Conservation (phyloP, 1,140 invertebrate genomes). For the Halictus rubicundus region DNA sequence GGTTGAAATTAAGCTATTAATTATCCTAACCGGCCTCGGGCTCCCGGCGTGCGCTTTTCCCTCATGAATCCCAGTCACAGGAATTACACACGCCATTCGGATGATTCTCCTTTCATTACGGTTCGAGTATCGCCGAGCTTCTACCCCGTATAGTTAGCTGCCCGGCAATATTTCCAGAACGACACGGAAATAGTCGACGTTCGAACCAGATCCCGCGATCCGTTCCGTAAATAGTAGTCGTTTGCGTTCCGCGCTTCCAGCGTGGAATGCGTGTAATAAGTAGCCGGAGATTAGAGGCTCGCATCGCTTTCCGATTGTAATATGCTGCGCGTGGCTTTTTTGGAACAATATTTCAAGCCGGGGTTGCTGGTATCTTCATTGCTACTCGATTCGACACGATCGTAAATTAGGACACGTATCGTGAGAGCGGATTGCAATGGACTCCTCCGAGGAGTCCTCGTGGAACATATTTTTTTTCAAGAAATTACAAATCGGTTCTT, state of each 20-base stretch:
- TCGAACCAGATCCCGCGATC: constrained; percentile 15
- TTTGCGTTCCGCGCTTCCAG: neutral
- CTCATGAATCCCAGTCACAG: constrained; percentile 37
- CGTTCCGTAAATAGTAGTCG: constrained; percentile 5
- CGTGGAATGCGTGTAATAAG: neutral
- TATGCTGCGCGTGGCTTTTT: no score
- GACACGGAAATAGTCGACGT: neutral
- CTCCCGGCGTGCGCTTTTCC: constrained; percentile 42
- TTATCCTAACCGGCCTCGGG: constrained; percentile 65
- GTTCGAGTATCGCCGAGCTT: neutral
- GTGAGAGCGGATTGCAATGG: no score
- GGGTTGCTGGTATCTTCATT: no score
- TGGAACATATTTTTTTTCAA: no score
- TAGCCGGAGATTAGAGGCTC: neutral
- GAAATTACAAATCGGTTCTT: no score
- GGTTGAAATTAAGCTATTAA: constrained; percentile 78
- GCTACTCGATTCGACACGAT: no score
- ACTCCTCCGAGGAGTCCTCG: no score
- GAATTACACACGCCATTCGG: constrained; percentile 30
- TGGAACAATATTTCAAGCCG: no score
- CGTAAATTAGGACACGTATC: no score
- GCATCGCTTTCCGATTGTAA: no score
- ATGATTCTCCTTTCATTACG: constrained; percentile 30
- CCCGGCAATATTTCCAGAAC: neutral
- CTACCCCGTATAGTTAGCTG: no score